Base-by-base conservation (phyloP, 2,888 invertebrate species). In the Cataglyphis altisquamis region DNA sequence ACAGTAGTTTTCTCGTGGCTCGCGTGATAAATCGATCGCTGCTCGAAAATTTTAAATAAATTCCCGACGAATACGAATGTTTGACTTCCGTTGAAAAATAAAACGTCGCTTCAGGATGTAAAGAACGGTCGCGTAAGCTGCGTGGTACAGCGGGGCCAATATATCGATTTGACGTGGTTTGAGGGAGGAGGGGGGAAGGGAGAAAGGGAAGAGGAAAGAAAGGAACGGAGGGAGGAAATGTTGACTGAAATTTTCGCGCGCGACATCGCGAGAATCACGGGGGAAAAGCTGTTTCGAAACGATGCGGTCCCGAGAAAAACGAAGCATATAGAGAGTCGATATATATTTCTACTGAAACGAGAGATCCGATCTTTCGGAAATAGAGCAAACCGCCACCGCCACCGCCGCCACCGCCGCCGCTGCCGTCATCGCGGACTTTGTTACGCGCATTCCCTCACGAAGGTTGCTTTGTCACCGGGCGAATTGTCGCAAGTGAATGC, bases 111-210 rank as follows among this genome's bases (percentile, higher is more conserved):
- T 64, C 70, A 18, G 45, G 45, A 78, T 55, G 78, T 70, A 45
- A 70, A 70, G 78, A 70, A 78, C 70, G 57, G 70, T 57, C 77
- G 32, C 57, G 77, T 78, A 78, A 78, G 36, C 67, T 55, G 52
- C 77, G 77, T 57, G 32, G 67, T 68, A 57, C 21, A 68, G 55
- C 41, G 41, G 45, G 60, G 70, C 60, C 70, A 21, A 78, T 78
- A 78, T 70, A 78, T 70, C 78, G 78, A 78, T 78, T 60, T 55
- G 77, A 67, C 55, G 45, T 48, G 18, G 29, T 25, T 0, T 5
- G 1, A 12, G 9, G 25, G 2, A 12, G 9, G 25, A 0, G 8
- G 25, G 8, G 25, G 8, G 10, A 41, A 6, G 36, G n/a, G 32
- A n/a, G 21, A 8, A 8, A 0, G 48, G 36, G 6, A 36, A 36